Percentiles rank a stretch among this genome's conserved stretches.
Evolutionary conservation across 1,140 invertebrate genomes (phyloP).

Genomic region (Babylonia areolata): DNA sequence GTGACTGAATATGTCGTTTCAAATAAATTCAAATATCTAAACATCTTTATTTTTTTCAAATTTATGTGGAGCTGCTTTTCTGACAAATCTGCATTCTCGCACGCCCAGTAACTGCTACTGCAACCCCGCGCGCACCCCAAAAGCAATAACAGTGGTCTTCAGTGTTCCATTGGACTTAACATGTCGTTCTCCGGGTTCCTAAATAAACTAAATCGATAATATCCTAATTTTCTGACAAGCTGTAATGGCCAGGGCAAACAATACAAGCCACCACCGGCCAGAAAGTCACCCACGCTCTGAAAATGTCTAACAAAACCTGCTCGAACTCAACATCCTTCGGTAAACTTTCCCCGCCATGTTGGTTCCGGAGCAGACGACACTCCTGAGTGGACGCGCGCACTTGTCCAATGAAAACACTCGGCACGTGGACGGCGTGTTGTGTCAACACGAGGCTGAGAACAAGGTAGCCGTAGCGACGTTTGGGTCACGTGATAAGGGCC

Average conservation of each 20-base stretch:
- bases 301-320: background rate
- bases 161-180: too few species aligned
- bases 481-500: constrained; percentile 43
- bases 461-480: constrained; percentile 52
- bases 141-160: too few species aligned
- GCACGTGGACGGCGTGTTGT: background rate
- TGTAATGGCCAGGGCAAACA: background rate
- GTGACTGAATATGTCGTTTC: too few species aligned
- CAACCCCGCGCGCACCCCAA: too few species aligned
- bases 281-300: background rate
- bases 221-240: too few species aligned
- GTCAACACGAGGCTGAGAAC: constrained; percentile 37
- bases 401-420: constrained; percentile 8
- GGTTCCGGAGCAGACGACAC: constrained; percentile 22
- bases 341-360: constrained; percentile 8
- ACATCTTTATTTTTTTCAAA: too few species aligned
- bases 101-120: too few species aligned
- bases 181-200: too few species aligned
- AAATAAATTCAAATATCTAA: too few species aligned
- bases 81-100: too few species aligned
- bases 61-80: too few species aligned
- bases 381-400: background rate
- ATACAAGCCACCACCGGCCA: background rate
- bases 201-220: too few species aligned
- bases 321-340: background rate